Percentiles rank a stretch among this genome's conserved stretches.
Evolutionary conservation across 1,140 invertebrate genomes (phyloP).

Genomic region (Drosophila bocki): DNA sequence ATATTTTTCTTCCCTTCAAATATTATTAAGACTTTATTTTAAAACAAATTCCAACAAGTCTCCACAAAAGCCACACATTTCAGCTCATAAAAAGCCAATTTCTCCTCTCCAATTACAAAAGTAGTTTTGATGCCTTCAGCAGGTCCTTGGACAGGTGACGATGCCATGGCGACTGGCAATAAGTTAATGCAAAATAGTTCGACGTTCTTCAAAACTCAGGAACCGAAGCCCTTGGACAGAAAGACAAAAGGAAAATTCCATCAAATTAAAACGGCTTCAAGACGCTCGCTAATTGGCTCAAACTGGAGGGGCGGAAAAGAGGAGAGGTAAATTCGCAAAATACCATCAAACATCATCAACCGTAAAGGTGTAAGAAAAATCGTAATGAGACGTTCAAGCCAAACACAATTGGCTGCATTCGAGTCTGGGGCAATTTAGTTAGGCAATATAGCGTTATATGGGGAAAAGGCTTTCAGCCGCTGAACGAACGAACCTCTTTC

Average conservation of each 20-base stretch:
- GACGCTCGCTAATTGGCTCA: conserved; percentile 43
- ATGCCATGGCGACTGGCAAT: conserved; percentile 47
- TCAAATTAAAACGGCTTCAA: conserved; percentile 24
- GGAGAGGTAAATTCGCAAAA: conserved; percentile 7
- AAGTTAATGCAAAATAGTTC: conserved; percentile 57
- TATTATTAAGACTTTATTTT: no score
- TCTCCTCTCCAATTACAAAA: background rate
- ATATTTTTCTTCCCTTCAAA: background rate
- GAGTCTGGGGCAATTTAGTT: conserved; percentile 61
- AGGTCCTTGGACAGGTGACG: conserved; percentile 38
- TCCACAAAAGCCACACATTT: background rate
- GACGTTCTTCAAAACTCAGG: conserved; percentile 7
- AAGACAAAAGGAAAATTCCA: conserved; percentile 24
- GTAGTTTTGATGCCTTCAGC: conserved; percentile 5
- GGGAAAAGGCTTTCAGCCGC: conserved; percentile 59
- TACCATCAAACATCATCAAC: conserved; percentile 62
- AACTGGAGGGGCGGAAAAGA: background rate
- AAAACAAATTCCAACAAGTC: background rate
- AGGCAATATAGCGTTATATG: conserved; percentile 49
- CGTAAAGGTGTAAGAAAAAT: conserved; percentile 55
- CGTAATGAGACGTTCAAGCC: conserved; percentile 42
- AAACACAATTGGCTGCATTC: conserved; percentile 58
- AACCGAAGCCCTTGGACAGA: conserved; percentile 11
- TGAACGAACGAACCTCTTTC: conserved; percentile 29
- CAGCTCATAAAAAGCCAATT: background rate